Base-by-base conservation (phyloP, 2,888 invertebrate species). In the Salticus scenicus region DNA sequence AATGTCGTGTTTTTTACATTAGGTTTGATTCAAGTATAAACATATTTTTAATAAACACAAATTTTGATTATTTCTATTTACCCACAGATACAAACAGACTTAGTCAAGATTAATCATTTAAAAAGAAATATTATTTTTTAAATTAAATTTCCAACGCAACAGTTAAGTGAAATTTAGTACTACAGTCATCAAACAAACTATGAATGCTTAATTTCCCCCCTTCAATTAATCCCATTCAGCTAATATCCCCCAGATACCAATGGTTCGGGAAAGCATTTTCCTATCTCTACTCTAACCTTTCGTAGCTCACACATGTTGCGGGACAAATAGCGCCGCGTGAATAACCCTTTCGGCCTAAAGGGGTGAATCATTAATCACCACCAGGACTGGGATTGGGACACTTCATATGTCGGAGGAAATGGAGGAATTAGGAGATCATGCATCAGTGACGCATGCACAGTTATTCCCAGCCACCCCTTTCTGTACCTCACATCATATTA, bases 341-440 rank as follows among this genome's bases (percentile, higher is more conserved):
- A 87, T 69, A 85, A 85, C 77, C 81, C 82, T 85, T 81, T 85
- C 69, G 47, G 30, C 41, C 83, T 71, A 77, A 84, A 73, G 77
- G 83, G 83, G 77, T 84, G 83, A 84, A 84, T 84, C 83, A 84
- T 84, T 84, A 84, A 84, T 84, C 77, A 84, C 73, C 20, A 24
- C 57, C 37, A 74, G 64, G 24, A 63, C 30, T 17, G 42, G 47
- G 72, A 71, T 78, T 71, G 47, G 47, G 47, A 47, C n/a, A 47
- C 17, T 47, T 47, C 47, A 47, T 47, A 14, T 47, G n/a, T 7
- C 2, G 47, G 47, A n/a, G 47, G 37, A 37, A 37, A 37, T 64
- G 17, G n/a, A 42, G 72, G 66, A 42, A 30, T n/a, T 47, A 47
- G 24, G 57, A 24, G 24, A 47, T 24, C 57, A 57, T n/a, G 57